phyloP scores from a whole-genome alignment of 2,113 vertebrate species.

The Gavialis gangeticus region DNA sequence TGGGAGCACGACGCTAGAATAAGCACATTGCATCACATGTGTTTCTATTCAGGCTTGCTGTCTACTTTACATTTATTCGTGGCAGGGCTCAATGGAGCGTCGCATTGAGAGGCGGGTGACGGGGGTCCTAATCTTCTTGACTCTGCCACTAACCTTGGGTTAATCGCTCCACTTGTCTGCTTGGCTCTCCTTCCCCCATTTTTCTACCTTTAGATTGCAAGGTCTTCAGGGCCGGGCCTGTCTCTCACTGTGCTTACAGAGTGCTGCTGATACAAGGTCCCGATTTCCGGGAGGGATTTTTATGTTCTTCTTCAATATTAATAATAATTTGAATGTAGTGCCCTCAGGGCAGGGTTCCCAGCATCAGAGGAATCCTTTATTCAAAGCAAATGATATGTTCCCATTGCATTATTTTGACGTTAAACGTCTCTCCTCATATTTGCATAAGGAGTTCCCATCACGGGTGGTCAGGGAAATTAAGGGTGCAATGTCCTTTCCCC shows the following conservation, averaged over 20 bases:
- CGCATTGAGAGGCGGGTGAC: background rate
- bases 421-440: background rate
- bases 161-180: background rate
- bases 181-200: background rate
- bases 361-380: no score
- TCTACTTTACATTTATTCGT: fast-evolving
- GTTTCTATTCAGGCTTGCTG: background rate
- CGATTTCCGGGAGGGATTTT: background rate
- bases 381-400: background rate
- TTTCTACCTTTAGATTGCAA: background rate
- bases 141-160: background rate
- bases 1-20: background rate
- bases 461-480: no score
- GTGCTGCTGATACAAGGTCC: background rate
- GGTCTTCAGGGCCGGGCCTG: background rate
- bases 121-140: fast-evolving
- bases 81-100: background rate
- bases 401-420: background rate
- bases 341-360: background rate
- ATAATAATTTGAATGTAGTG: background rate
- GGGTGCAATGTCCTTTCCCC: no score
- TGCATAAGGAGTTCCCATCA: background rate
- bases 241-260: background rate
- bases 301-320: background rate
- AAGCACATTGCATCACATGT: background rate